Evolutionary conservation across 1,140 invertebrate genomes (phyloP).

Genomic region (Pachyrhynchus sulphureomaculatus): DNA sequence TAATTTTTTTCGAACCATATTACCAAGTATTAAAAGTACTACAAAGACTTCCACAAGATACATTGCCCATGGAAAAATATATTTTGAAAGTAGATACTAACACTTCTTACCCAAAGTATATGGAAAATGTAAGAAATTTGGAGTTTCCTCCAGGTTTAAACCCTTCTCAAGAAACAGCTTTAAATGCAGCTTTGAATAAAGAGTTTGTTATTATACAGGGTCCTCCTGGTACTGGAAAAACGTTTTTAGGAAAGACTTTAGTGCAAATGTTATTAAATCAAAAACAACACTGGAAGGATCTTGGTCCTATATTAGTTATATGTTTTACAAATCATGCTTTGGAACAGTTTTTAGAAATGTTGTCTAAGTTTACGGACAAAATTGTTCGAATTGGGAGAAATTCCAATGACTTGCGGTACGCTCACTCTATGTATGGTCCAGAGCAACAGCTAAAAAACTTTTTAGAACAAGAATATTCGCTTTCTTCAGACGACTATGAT

Average conservation of each 20-base stretch:
- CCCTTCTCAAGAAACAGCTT: slow-evolving; percentile 61
- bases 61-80: slow-evolving; percentile 64
- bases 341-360: slow-evolving; percentile 81
- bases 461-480: not conserved
- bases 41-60: slow-evolving; percentile 54
- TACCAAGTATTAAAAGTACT: slow-evolving; percentile 51
- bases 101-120: slow-evolving; percentile 30
- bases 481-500: too few species aligned
- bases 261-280: slow-evolving; percentile 61
- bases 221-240: slow-evolving; percentile 80
- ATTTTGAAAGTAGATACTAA: slow-evolving; percentile 47
- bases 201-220: slow-evolving; percentile 76
- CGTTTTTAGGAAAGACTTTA: slow-evolving; percentile 68
- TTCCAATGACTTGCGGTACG: slow-evolving; percentile 51
- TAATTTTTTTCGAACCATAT: slow-evolving; percentile 71
- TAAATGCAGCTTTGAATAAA: slow-evolving; percentile 58
- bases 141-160: slow-evolving; percentile 51
- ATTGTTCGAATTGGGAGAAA: slow-evolving; percentile 73
- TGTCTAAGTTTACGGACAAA: slow-evolving; percentile 56
- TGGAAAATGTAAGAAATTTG: slow-evolving; percentile 34
- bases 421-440: not conserved
- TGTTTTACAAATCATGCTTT: slow-evolving; percentile 86
- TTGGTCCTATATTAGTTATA: slow-evolving; percentile 70
- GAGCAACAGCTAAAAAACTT: not conserved
- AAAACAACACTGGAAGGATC: slow-evolving; percentile 20